Evolutionary conservation across 2,888 invertebrate species (phyloP).

Genomic region (Creontiades dilutus): DNA sequence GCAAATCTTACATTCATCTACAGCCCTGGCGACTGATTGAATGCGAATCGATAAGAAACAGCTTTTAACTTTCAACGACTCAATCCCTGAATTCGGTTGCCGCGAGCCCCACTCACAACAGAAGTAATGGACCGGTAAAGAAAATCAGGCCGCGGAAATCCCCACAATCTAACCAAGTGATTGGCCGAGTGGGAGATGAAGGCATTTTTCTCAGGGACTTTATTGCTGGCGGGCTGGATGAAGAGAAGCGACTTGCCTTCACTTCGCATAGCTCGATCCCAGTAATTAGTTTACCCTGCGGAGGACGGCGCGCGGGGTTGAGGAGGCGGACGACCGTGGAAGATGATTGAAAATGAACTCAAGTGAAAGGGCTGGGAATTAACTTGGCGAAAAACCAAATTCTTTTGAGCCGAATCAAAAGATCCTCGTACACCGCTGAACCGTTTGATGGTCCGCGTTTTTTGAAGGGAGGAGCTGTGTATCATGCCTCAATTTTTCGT

Average conservation of each 20-base stretch:
- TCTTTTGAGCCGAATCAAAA: no score
- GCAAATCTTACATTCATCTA: no score
- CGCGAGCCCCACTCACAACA: no score
- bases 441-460: no score
- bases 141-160: background rate
- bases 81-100: no score
- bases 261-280: background rate
- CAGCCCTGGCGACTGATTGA: no score
- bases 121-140: background rate
- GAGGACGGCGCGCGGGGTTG: background rate
- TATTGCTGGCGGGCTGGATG: background rate
- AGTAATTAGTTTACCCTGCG: slow-evolving; percentile 4
- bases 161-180: background rate
- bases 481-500: no score
- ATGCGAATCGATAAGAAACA: no score
- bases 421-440: no score
- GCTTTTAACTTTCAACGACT: no score
- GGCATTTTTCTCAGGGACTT: background rate
- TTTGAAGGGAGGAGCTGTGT: no score
- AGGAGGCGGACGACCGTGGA: background rate
- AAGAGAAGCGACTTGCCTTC: background rate
- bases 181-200: background rate
- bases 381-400: no score
- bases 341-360: slow-evolving; percentile 14
- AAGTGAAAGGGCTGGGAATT: background rate